These are phyloP conservation scores for Grantiella picta DNA, from an alignment of 2,113 vertebrate species.

Conservation along the genomic window DNA sequence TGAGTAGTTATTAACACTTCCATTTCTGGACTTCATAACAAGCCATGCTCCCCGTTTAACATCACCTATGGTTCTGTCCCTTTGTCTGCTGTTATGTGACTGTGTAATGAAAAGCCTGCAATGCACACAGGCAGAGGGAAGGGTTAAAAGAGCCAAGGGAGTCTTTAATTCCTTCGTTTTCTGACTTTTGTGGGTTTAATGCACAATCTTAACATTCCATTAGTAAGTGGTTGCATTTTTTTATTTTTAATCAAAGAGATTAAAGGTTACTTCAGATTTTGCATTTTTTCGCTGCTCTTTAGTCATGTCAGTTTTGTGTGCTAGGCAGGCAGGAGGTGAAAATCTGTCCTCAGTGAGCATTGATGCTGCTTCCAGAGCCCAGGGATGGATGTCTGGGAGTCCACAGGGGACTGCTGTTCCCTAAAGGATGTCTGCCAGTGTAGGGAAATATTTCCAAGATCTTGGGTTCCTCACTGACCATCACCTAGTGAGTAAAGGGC, in stretches of 20 bases:
- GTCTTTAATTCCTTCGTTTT: slow-evolving; percentile 63
- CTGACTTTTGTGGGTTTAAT: slow-evolving; percentile 70
- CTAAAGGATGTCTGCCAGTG: not conserved
- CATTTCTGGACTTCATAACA: slow-evolving; percentile 44
- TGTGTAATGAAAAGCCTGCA: slow-evolving; percentile 32
- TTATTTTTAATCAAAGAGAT: not conserved
- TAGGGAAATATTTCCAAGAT: not conserved
- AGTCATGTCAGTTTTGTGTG: not conserved
- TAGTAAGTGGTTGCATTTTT: slow-evolving; percentile 53
- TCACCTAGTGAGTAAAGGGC: not conserved
- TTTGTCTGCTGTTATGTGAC: not conserved
- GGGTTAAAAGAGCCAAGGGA: slow-evolving; percentile 63
- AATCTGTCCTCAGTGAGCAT: not conserved
- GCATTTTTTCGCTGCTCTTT: not conserved
- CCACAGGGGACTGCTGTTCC: not conserved
- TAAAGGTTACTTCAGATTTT: slow-evolving; percentile 38
- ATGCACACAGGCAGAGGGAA: slow-evolving; percentile 3
- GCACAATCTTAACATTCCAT: slow-evolving; percentile 67
- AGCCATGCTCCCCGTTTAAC: not conserved
- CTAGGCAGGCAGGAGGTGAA: not conserved
- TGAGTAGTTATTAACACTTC: slow-evolving; percentile 63
- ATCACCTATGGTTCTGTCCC: not conserved
- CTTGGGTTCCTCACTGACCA: not conserved
- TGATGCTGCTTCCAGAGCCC: not conserved
- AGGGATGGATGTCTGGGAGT: not conserved